Percentiles rank a stretch among this genome's conserved stretches.
Evolutionary conservation across 2,888 invertebrate species (phyloP).

Genomic region (Luperina nickerlii): DNA sequence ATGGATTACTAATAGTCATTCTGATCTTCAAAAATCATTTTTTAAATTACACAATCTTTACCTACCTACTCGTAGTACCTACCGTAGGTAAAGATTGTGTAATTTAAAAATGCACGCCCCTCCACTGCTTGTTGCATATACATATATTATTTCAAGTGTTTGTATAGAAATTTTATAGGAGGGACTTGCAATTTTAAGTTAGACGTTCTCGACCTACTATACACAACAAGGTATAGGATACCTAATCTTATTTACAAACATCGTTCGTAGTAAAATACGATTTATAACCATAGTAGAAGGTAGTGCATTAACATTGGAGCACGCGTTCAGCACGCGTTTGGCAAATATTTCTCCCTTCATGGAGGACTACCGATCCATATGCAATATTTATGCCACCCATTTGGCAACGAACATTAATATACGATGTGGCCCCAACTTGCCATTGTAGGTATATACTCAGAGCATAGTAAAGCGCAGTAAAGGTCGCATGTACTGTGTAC

Average conservation of each 20-base stretch:
- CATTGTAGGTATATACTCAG: slow-evolving; percentile 45
- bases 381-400: slow-evolving; percentile 55
- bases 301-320: slow-evolving; percentile 1
- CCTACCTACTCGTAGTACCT: too few relatives aligned
- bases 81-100: not conserved
- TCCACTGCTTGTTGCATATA: not conserved
- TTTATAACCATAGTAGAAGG: not conserved
- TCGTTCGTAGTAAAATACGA: not conserved
- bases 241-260: not conserved
- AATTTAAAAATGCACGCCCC: not conserved
- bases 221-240: not conserved
- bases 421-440: slow-evolving; percentile 42
- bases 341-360: slow-evolving; percentile 40
- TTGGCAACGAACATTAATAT: slow-evolving; percentile 60
- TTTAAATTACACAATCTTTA: too few relatives aligned
- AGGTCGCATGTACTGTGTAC: slow-evolving; percentile 46
- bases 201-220: not conserved
- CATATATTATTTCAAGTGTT: not conserved
- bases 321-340: slow-evolving; percentile 19
- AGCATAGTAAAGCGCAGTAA: slow-evolving; percentile 44
- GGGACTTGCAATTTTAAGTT: not conserved
- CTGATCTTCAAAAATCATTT: not conserved
- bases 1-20: not conserved
- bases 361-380: slow-evolving; percentile 34
- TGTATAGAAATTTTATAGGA: not conserved